Base-by-base conservation (phyloP, 2,113 vertebrate species). In the Orycteropus afer region DNA sequence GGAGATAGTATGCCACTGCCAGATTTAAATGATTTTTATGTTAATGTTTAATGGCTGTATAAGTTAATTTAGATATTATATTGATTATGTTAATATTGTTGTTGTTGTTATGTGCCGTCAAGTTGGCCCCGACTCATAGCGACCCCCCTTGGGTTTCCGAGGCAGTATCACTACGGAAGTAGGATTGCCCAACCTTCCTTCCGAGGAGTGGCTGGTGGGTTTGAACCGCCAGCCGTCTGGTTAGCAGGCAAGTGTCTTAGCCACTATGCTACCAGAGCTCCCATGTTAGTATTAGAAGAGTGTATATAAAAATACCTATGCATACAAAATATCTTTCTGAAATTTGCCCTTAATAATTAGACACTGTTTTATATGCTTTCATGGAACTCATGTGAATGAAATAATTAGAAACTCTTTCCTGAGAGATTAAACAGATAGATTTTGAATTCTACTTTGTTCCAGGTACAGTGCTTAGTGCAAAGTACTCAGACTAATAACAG, bases 11-110 rank as follows among this genome's bases (percentile, higher is more conserved):
- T 83, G 23, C 51, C 71, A 49, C 1, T 87, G 10, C 13, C n/a
- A 42, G 34, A 65, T 95, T 77, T 77, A 69, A 90, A 57, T 93
- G 71, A 73, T 55, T 91, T 96, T 86, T 27, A 85, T 65, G 11
- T 71, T 92, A 61, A 59, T 85, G 23, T 86, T 83, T 94, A 55
- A 71, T 71, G 51, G 14, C 25, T 80, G 12, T 82, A 37, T 90
- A 95, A 85, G 51, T 89, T 86, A 80, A 1, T 65, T 81, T 84
- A 40, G 79, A 25, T 90, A 51, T 47, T 65, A 40, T 73, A 47
- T 92, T 25, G 53, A 7, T 71, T 71, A 84, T 53, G 92, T 95
- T 94, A 63, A 49, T 88, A 67, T 95, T 34, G 69, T 2, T n/a
- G n/a, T n/a, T n/a, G n/a, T n/a, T n/a, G n/a, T n/a, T n/a, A n/a